These are phyloP conservation scores for Pedionomus torquatus DNA, from an alignment of 2,113 vertebrate species.

Conservation along the genomic window DNA sequence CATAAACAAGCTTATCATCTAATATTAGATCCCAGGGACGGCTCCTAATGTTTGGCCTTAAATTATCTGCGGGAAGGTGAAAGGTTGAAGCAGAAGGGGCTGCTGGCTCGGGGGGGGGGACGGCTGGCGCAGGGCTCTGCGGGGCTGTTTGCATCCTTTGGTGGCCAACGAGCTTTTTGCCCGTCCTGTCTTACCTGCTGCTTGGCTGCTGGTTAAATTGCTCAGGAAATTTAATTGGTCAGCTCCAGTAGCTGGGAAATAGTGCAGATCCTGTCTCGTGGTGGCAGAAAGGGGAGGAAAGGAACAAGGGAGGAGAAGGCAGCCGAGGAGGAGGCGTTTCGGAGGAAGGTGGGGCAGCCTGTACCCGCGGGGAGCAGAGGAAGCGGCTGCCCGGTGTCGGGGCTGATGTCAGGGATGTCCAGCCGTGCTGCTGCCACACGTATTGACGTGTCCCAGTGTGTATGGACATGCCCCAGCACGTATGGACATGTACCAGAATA, in stretches of 20 bases:
- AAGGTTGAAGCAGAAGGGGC: slow-evolving; percentile 45
- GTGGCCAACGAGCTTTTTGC: neutral
- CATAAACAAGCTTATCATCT: slow-evolving; percentile 67
- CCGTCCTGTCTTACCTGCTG: neutral
- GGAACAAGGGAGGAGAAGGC: neutral
- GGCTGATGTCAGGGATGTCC: accelerated
- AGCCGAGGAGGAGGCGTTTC: accelerated
- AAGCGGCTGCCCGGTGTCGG: accelerated
- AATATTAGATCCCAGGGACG: slow-evolving; percentile 68
- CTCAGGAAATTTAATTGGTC: neutral
- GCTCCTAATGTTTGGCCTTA: neutral
- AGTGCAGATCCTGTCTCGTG: accelerated
- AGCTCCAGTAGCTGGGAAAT: neutral
- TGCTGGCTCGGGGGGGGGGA: neutral
- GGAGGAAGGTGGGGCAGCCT: accelerated
- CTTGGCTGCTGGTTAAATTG: neutral
- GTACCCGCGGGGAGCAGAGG: accelerated
- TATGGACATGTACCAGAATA: too few relatives aligned
- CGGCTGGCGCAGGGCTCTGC: neutral
- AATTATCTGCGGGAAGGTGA: neutral
- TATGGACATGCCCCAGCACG: too few relatives aligned
- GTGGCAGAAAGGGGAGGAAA: neutral
- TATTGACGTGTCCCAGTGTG: too few relatives aligned
- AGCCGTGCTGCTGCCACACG: neutral
- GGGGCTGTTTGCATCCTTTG: neutral